phyloP scores from a whole-genome alignment of 1,140 invertebrate genomes.

The Temnothorax longispinosus region DNA sequence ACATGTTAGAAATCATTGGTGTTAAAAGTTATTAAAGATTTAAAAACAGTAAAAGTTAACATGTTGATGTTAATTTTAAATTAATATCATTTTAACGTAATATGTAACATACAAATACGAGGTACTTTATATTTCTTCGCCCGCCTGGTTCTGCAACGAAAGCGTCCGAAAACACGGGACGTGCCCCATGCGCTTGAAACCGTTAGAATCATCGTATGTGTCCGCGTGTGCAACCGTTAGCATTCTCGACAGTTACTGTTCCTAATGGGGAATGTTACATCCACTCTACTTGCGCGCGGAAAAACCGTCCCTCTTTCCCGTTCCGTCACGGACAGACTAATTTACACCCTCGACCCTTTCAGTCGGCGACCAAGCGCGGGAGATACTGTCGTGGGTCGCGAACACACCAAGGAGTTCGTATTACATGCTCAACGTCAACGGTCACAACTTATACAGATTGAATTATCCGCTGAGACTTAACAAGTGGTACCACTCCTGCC shows the following conservation, averaged over 20 bases:
- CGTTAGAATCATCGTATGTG: not conserved
- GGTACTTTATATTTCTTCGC: not conserved
- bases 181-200: not conserved
- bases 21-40: not conserved
- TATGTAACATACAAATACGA: not conserved
- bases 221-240: not conserved
- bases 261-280: constrained; percentile 27
- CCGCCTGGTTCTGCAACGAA: not conserved
- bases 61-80: not conserved
- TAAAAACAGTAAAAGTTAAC: not conserved
- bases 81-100: not conserved
- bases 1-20: not conserved
- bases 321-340: not conserved
- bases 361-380: constrained; percentile 90
- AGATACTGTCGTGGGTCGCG: constrained; percentile 91
- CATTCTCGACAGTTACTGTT: not conserved
- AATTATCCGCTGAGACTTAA: constrained; percentile 93
- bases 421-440: constrained; percentile 92
- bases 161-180: not conserved
- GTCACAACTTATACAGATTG: constrained; percentile 92
- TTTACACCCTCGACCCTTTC: constrained; percentile 65
- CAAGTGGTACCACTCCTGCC: constrained; percentile 94
- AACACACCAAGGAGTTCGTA: constrained; percentile 92
- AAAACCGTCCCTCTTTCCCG: constrained; percentile 5
- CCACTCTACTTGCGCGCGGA: not conserved